Conservation (phyloP, 1,140 invertebrate species). For the Drosophila saltans region DNA sequence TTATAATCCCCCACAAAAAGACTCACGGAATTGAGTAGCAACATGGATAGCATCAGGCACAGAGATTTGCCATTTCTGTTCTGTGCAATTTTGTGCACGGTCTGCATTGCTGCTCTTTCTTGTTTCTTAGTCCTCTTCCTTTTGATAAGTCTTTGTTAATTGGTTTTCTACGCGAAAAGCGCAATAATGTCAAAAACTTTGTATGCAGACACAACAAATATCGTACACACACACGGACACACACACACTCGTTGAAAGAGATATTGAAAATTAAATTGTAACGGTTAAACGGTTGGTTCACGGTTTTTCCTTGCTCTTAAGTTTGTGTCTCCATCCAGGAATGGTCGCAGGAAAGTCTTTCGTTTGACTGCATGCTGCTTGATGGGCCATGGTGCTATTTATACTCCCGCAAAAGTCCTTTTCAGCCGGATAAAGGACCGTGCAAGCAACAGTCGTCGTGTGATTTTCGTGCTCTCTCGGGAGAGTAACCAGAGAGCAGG, state of each 20-base stretch:
- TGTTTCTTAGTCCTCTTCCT: constrained; percentile 11
- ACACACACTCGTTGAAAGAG: not conserved
- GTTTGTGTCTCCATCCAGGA: not conserved
- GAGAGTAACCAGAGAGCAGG: constrained; percentile 31
- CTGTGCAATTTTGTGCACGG: constrained; percentile 70
- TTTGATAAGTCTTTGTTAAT: constrained; percentile 38
- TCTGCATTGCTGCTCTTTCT: constrained; percentile 44
- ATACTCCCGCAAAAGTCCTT: constrained; percentile 42
- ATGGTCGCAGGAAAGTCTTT: constrained; percentile 56
- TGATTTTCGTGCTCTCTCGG: constrained; percentile 24
- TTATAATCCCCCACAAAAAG: constrained; percentile 58
- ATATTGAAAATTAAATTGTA: constrained; percentile 44
- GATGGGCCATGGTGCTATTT: constrained; percentile 54
- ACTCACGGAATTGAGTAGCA: constrained; percentile 75
- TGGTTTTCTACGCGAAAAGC: constrained; percentile 23
- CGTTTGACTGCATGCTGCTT: constrained; percentile 63
- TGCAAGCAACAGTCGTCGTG: constrained; percentile 14
- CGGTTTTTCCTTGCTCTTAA: constrained; percentile 20
- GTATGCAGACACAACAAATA: constrained; percentile 13
- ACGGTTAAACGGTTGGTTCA: constrained; percentile 40
- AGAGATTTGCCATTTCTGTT: constrained; percentile 55
- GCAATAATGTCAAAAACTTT: constrained; percentile 6
- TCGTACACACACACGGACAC: constrained; percentile 26
- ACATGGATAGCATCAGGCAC: constrained; percentile 61
- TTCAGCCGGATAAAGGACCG: not conserved